These are phyloP conservation scores for Cryptops parisi DNA, from an alignment of 2,888 invertebrate genomes.

Conservation along the genomic window DNA sequence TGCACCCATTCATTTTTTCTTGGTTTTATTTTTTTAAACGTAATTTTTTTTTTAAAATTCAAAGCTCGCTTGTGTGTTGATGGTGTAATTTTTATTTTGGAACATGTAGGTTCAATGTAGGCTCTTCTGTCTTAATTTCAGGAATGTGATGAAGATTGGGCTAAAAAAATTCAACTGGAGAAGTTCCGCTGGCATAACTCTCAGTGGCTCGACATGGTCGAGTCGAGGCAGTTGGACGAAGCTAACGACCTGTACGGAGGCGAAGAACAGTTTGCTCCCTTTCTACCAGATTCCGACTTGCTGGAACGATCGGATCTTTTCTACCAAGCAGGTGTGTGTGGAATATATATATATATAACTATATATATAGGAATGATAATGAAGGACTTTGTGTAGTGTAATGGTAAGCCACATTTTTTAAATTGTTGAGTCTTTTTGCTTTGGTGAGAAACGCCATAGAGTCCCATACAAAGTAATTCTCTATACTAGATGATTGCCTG, in stretches of 20 bases:
- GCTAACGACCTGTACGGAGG: conserved; percentile 17
- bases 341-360: too few species aligned
- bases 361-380: too few species aligned
- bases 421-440: too few species aligned
- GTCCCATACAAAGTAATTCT: too few species aligned
- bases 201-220: conserved; percentile 96
- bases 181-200: conserved; percentile 97
- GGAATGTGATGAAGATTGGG: conserved; percentile 78
- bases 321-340: conserved; percentile 2
- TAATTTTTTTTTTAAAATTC: background rate
- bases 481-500: too few species aligned
- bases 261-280: conserved; percentile 21
- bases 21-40: background rate
- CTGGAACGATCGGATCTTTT: conserved; percentile 20
- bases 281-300: conserved; percentile 19
- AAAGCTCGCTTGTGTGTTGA: background rate
- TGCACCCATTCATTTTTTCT: background rate
- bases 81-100: background rate
- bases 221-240: conserved; percentile 30
- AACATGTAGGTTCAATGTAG: background rate
- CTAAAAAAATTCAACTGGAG: conserved; percentile 80
- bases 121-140: conserved; percentile 22
- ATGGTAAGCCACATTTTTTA: too few species aligned
- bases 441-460: too few species aligned
- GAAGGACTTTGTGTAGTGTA: too few species aligned